A percentile compares a stretch with the other conserved stretches of the same genome.
Conservation (phyloP, 1,140 invertebrate species). For the Gryon sp. region DNA sequence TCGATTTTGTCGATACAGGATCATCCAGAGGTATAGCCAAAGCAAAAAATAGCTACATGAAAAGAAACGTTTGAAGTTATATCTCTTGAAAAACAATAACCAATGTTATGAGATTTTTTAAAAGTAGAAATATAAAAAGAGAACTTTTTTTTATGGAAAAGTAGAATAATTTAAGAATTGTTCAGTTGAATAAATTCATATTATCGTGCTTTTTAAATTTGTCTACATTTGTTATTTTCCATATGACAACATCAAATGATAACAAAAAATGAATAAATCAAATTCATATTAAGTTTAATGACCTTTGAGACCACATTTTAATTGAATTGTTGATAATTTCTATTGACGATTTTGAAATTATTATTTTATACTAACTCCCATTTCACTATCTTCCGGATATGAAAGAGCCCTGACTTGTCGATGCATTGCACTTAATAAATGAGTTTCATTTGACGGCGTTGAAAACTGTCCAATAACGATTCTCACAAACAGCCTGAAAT, state of each 20-base stretch:
- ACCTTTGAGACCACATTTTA: too few relatives aligned
- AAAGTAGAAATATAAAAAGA: background rate
- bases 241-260: too few relatives aligned
- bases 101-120: constrained; percentile 6
- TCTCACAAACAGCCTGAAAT: constrained; percentile 12
- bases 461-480: constrained; percentile 22
- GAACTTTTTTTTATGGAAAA: background rate
- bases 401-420: constrained; percentile 64
- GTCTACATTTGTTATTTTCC: too few relatives aligned
- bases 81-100: constrained; percentile 23
- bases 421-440: constrained; percentile 56
- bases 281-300: too few relatives aligned
- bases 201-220: too few relatives aligned
- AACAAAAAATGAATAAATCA: too few relatives aligned
- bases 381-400: constrained; percentile 70
- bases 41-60: constrained; percentile 69
- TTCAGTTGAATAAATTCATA: too few relatives aligned
- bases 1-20: constrained; percentile 68
- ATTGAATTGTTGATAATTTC: too few relatives aligned
- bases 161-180: too few relatives aligned
- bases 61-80: constrained; percentile 25
- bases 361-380: constrained; percentile 64
- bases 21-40: constrained; percentile 71
- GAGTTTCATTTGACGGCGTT: constrained; percentile 28
- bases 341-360: too few relatives aligned